Conservation (phyloP, 2,113 vertebrate genomes). For the Pseudolaguvia tuberculata region DNA sequence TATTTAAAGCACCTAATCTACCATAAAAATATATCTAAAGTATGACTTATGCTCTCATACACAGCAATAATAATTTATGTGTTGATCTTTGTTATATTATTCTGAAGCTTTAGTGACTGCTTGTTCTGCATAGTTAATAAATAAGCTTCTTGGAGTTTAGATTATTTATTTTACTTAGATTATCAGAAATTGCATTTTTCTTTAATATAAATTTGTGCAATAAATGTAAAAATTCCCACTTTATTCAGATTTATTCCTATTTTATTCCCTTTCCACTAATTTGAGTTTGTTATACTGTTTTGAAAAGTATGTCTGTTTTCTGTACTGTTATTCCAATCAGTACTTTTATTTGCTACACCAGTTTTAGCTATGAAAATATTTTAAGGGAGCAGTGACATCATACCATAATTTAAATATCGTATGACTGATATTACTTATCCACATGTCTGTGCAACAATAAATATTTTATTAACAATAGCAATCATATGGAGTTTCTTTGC, state of each 20-base stretch:
- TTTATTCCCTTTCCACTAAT: background rate
- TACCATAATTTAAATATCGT: conserved; percentile 36
- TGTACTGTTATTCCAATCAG: conserved; percentile 44
- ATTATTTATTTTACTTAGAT: background rate
- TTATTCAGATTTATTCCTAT: too few species aligned
- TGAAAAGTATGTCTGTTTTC: conserved; percentile 37
- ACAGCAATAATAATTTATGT: too few species aligned
- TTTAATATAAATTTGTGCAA: background rate
- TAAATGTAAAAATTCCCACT: too few species aligned
- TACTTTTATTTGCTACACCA: too few species aligned
- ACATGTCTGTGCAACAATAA: background rate
- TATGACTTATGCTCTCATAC: too few species aligned
- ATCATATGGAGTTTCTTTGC: background rate
- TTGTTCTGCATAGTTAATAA: too few species aligned
- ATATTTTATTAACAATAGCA: background rate
- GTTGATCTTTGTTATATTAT: too few species aligned
- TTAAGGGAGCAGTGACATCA: conserved; percentile 22
- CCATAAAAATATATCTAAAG: too few species aligned
- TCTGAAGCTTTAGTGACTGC: too few species aligned
- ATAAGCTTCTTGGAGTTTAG: too few species aligned
- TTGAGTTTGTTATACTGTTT: conserved; percentile 40
- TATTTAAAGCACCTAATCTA: too few species aligned
- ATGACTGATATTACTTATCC: conserved; percentile 1
- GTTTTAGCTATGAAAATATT: conserved; percentile 14
- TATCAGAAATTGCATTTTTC: background rate